These are phyloP conservation scores for Lasioglossum malachurum DNA, from an alignment of 2,888 invertebrate genomes.

Conservation along the genomic window DNA sequence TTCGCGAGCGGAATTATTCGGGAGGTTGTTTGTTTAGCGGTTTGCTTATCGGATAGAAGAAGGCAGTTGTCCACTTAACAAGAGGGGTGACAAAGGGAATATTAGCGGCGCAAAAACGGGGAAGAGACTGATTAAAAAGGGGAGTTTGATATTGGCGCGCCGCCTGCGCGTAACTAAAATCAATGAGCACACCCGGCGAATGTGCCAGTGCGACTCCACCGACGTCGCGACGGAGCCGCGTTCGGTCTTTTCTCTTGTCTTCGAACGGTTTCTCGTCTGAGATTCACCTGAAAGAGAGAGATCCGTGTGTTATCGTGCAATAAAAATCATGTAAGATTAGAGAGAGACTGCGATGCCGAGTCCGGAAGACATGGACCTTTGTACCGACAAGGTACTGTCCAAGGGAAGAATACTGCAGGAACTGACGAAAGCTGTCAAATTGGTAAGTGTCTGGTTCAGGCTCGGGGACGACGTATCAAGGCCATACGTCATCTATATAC, in stretches of 20 bases:
- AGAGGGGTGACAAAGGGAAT: background rate
- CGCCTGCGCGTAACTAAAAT: constrained; percentile 80
- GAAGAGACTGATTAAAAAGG: background rate
- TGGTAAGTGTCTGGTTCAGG: constrained; percentile 78
- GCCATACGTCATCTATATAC: constrained; percentile 41
- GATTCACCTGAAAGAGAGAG: constrained; percentile 30
- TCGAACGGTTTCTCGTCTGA: constrained; percentile 32
- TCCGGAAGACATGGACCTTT: constrained; percentile 82
- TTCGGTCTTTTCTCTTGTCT: constrained; percentile 29
- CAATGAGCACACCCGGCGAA: constrained; percentile 76
- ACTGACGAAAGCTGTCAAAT: constrained; percentile 84
- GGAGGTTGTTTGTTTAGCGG: background rate
- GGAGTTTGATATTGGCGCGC: constrained; percentile 63
- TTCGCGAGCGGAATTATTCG: constrained; percentile 4
- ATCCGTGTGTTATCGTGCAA: constrained; percentile 43
- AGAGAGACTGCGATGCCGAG: constrained; percentile 77
- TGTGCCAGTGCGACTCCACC: constrained; percentile 70
- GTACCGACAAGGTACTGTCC: constrained; percentile 83
- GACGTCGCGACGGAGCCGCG: constrained; percentile 56
- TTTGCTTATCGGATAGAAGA: background rate
- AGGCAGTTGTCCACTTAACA: background rate
- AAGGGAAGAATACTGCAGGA: constrained; percentile 83
- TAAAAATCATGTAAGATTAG: constrained; percentile 73
- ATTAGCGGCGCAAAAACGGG: background rate
- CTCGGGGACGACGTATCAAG: constrained; percentile 58